These are phyloP conservation scores for Alectoris magna DNA, from an alignment of 2,797 vertebrate genomes.

Conservation along the genomic window DNA sequence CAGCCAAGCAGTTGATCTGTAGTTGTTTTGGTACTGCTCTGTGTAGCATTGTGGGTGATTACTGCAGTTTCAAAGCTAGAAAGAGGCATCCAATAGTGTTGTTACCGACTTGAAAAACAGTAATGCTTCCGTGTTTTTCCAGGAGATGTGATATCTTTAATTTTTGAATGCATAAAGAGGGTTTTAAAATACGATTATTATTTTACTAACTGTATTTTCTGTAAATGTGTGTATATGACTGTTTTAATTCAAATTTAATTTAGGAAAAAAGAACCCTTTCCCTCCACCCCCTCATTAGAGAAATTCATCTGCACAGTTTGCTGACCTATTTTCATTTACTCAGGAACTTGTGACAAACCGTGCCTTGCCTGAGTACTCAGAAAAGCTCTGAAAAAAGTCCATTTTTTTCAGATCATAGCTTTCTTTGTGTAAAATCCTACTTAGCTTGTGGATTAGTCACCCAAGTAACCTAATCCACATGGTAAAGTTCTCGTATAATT, in stretches of 20 bases:
- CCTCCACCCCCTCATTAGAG: neutral
- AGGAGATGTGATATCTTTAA: neutral
- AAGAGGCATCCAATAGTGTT: constrained; percentile 47
- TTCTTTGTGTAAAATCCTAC: constrained; percentile 49
- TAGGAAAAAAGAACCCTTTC: neutral
- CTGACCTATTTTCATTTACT: constrained; percentile 43
- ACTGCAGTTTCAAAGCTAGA: constrained; percentile 37
- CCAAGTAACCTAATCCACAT: constrained; percentile 40
- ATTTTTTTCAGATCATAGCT: constrained; percentile 11
- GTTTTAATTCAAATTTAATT: neutral
- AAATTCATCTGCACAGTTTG: constrained; percentile 7
- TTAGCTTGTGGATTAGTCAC: constrained; percentile 46
- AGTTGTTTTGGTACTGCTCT: neutral
- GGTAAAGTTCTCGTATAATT: constrained; percentile 19
- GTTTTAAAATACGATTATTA: neutral
- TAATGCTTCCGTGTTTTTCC: constrained; percentile 11
- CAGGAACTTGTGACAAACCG: constrained; percentile 17
- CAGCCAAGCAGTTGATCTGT: neutral
- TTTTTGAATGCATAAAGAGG: neutral
- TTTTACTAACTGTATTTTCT: neutral
- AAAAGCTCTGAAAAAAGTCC: neutral
- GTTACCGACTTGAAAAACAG: constrained; percentile 61
- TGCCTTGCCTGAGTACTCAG: neutral
- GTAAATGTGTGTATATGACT: neutral
- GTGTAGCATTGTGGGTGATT: neutral